These are phyloP conservation scores for Bettongia penicillata DNA, from an alignment of 2,113 vertebrate species.

Conservation along the genomic window DNA sequence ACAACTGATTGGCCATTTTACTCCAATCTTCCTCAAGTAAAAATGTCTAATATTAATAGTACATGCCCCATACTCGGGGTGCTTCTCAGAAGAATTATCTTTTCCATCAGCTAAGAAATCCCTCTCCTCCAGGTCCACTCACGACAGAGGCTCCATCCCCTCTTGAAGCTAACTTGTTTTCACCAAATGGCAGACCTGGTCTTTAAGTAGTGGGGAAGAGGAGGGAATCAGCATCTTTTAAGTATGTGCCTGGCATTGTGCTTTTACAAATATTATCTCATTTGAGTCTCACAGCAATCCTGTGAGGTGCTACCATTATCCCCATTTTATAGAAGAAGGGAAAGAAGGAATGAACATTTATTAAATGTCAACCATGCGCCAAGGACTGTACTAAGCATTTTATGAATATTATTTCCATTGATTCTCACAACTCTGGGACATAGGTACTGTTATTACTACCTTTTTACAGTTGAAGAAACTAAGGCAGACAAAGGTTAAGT, in stretches of 20 bases:
- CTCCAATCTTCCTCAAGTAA: conserved; percentile 3
- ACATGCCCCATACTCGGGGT: not conserved
- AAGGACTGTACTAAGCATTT: not conserved
- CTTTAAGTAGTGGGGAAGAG: not conserved
- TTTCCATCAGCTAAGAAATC: not conserved
- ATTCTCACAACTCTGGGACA: not conserved
- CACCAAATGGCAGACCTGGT: not conserved
- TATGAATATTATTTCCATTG: not conserved
- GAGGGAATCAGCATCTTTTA: not conserved
- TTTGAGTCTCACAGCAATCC: no score
- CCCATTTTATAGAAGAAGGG: not conserved
- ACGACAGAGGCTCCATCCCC: not conserved
- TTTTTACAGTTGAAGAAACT: not conserved
- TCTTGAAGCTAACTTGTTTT: not conserved
- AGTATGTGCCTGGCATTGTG: not conserved
- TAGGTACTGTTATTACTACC: not conserved
- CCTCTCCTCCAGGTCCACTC: not conserved
- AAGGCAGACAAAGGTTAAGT: not conserved
- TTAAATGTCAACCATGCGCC: not conserved
- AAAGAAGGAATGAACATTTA: not conserved
- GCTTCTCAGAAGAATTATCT: not conserved
- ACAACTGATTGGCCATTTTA: not conserved
- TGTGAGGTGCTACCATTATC: not conserved
- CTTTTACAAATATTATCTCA: not conserved
- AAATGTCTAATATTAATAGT: not conserved